These are phyloP conservation scores for Bombus pascuorum DNA, from an alignment of 1,140 invertebrate genomes.

Conservation along the genomic window DNA sequence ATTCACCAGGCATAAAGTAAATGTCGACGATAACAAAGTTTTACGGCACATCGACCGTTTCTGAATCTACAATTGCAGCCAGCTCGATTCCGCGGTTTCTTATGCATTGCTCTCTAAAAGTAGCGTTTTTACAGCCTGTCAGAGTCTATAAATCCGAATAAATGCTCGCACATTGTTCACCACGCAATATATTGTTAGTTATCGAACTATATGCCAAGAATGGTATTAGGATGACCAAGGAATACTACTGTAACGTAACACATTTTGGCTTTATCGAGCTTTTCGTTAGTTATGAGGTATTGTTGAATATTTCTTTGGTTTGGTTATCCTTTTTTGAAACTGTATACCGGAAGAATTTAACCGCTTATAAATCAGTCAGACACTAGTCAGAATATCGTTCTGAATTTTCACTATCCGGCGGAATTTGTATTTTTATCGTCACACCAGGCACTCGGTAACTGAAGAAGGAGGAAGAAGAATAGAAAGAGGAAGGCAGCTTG, in stretches of 20 bases:
- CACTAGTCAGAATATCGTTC: neutral
- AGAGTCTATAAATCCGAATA: neutral
- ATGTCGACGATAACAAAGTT: constrained; percentile 48
- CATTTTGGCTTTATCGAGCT: too few relatives aligned
- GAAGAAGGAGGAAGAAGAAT: constrained; percentile 16
- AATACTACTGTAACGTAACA: neutral
- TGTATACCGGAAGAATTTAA: neutral
- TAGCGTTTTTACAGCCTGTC: neutral
- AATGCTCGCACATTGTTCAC: neutral
- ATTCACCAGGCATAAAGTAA: constrained; percentile 37
- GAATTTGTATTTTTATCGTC: constrained; percentile 6
- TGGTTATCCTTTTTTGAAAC: neutral
- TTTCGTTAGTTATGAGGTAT: too few relatives aligned
- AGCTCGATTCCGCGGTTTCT: neutral
- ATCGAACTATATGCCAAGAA: neutral
- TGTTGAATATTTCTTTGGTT: neutral
- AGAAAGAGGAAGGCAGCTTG: neutral
- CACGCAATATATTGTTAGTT: neutral
- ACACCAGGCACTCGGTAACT: neutral
- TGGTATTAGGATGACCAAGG: neutral
- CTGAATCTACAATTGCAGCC: constrained; percentile 32
- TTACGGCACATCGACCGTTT: constrained; percentile 36
- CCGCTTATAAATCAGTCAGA: neutral
- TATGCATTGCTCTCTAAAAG: neutral
- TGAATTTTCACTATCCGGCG: constrained; percentile 17